Percentiles rank a stretch among this genome's conserved stretches.
Evolutionary conservation across 2,888 invertebrate species (phyloP).

Genomic region (Tipula unca): DNA sequence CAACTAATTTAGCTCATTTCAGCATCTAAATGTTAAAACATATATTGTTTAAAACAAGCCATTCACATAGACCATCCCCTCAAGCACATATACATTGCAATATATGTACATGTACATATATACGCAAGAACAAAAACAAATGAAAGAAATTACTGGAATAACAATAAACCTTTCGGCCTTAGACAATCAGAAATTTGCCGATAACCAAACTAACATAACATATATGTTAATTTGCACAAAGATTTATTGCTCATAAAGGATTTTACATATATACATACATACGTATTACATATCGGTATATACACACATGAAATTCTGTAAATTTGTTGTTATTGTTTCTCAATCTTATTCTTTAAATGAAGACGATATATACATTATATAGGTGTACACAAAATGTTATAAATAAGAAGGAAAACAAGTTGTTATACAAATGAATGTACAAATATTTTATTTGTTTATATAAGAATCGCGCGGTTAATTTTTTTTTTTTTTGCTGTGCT

Average conservation of each 20-base stretch:
- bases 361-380: background rate
- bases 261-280: background rate
- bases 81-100: too few relatives aligned
- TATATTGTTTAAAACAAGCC: too few relatives aligned
- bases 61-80: too few relatives aligned
- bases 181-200: background rate
- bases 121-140: background rate
- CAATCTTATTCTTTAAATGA: background rate
- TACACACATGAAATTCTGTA: background rate
- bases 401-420: background rate
- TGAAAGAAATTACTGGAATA: background rate
- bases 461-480: background rate
- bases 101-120: too few relatives aligned
- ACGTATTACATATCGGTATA: background rate
- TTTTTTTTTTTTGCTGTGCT: background rate
- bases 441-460: slow-evolving; percentile 14
- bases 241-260: background rate
- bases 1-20: too few relatives aligned
- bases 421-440: slow-evolving; percentile 2
- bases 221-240: background rate
- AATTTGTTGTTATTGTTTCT: background rate
- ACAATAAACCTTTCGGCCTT: background rate
- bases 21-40: too few relatives aligned
- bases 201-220: background rate
- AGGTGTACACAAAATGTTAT: background rate